Conservation (phyloP, 2,113 vertebrate genomes). For the Aleadryas rufinucha region DNA sequence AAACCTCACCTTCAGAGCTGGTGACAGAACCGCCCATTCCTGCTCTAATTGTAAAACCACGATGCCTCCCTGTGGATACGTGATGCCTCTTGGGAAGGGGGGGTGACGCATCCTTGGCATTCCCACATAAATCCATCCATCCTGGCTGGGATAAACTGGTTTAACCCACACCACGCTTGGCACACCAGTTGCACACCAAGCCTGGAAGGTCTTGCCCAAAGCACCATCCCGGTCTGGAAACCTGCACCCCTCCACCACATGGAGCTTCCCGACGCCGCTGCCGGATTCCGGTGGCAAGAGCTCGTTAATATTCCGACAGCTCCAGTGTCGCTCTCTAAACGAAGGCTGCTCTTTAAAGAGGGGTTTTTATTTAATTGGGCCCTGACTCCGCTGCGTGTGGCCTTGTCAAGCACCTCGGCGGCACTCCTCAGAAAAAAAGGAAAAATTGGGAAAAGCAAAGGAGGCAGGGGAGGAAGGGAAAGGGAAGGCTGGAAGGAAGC, state of each 20-base stretch:
- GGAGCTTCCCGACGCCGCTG: rapidly evolving
- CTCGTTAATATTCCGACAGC: conserved; percentile 61
- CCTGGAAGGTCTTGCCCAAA: background rate
- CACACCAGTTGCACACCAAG: rapidly evolving
- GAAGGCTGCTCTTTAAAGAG: conserved; percentile 22
- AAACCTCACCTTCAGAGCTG: rapidly evolving
- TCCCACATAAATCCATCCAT: background rate
- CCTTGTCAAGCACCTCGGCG: background rate
- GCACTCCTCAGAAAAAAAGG: background rate
- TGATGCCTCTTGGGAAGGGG: background rate
- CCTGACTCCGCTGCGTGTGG: background rate
- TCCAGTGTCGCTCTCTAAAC: background rate
- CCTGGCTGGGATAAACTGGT: background rate
- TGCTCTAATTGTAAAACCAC: background rate
- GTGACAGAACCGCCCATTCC: background rate
- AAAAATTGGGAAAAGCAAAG: background rate
- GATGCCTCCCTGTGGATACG: background rate
- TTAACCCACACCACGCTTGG: background rate
- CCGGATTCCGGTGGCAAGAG: background rate
- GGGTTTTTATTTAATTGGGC: conserved; percentile 49
- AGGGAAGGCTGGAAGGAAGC: background rate
- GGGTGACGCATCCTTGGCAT: rapidly evolving
- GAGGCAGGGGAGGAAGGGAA: background rate
- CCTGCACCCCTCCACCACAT: rapidly evolving
- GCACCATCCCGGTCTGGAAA: background rate